Evolutionary conservation across 2,797 vertebrate genomes (phyloP), one percentile per base, ranked within the genome.

Genomic region (Podarcis lilfordi): DNA sequence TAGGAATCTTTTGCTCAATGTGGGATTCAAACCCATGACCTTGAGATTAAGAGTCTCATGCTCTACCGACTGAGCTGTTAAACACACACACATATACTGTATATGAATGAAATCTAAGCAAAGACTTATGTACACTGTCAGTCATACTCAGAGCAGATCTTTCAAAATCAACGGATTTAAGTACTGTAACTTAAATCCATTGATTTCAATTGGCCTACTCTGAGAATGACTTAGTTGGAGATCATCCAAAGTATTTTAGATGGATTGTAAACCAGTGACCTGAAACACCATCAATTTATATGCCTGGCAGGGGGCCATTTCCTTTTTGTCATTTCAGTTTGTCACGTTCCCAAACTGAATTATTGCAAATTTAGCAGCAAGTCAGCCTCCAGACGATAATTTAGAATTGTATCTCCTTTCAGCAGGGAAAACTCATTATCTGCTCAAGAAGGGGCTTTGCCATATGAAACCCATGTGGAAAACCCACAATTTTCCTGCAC

Each of bases 241-340:
- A 23, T 64, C 61, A 61, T 61, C 59, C n/a, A 50, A 71, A 50
- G n/a, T 15, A 55, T 32, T 72, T 50, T 21, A 61, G 50, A 61
- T 80, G 55, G 1, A 32, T 29, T n/a, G 15, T 15, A 29, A 2
- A 74, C 15, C 82, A n/a, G 50, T 4, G 5, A 37, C 55, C 1
- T 80, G 9, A 55, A 91, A n/a, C 4, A 88, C 50, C 50, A 13
- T 10, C 2, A 68, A 50, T 59, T 7, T 85, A 82, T 72, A 78
- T 13, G 78, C 8, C 72, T 88, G 74, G 86, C 81, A 71, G 11
- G 4, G 66, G 8, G n/a, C 84, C 0, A 5, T 79, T 82, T 21
- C 35, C 35, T 23, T 37, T 91, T 92, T 81, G 59, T 85, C 1
- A 35, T 1, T 82, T 87, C 68, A 74, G 35, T 79, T 19, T 84